Base-by-base conservation (phyloP, 64 coral and sea anemone species). In the Dendrophyllia cribrosa region DNA sequence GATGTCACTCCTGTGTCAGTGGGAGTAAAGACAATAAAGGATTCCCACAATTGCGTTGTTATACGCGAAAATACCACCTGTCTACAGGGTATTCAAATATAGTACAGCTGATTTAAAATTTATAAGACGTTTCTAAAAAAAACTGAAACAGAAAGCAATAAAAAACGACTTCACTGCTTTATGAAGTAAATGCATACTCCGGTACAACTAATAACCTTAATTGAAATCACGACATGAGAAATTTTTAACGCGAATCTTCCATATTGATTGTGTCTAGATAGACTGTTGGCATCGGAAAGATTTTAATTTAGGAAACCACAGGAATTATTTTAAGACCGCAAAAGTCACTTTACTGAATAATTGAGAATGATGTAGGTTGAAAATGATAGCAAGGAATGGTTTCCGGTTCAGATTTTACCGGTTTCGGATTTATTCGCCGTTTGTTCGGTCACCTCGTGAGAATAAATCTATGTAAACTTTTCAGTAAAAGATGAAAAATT, bases 101-200 rank as follows among this genome's bases (percentile, higher is more conserved):
- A 84, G 60, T 14, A 11, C 61, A 84, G 1, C 17, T 67, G 19
- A 65, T n/a, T 51, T 68, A 64, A 84, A 84, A 67, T 84, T 68
- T 34, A 51, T 12, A 14, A 23, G 45, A 46, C n/a, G 19, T 51
- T 84, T 46, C 80, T 47, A 68, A 84, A 84, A 84, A 64, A 83
- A 26, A 13, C 12, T 9, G 12, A 56, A 56, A 56, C 53, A 75
- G 46, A 75, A 75, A 49, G 20, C 4, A 4, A 75, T 48, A 48
- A 51, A 75, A n/a, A 20, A n/a, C 44, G 17, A 75, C 44, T 13
- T 17, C 34, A 34, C 2, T 34, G 34, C 34, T 34, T 34, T 34
- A 34, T 34, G 34, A 34, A 34, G 34, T 34, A 34, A 34, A 34
- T 34, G 34, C 34, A 34, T 34, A 2, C 34, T 34, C 34, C 34